Percentiles rank a stretch among this genome's conserved stretches.
Conservation (phyloP, 2,888 invertebrate species). For the Drosophila aldrichi region DNA sequence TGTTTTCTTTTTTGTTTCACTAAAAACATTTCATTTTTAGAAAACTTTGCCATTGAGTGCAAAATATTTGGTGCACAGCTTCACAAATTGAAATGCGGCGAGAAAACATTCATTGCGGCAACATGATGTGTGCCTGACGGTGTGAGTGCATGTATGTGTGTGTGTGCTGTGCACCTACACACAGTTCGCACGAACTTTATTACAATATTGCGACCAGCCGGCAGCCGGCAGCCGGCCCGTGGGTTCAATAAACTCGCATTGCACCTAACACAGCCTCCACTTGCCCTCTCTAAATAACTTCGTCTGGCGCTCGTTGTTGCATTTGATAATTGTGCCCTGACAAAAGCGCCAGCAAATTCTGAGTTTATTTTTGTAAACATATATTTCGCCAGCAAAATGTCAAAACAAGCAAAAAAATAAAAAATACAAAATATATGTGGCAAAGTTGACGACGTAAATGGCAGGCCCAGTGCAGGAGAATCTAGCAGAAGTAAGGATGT, state of each 20-base stretch:
- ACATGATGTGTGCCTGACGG: conserved; percentile 17
- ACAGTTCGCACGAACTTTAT: conserved; percentile 50
- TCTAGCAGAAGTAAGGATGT: background rate
- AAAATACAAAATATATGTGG: conserved; percentile 8
- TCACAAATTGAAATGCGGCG: conserved; percentile 52
- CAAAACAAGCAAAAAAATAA: conserved; percentile 25
- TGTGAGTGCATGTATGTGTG: conserved; percentile 14
- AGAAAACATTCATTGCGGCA: conserved; percentile 42
- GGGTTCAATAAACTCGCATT: conserved; percentile 70
- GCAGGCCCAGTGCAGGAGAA: background rate
- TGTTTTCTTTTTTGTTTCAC: background rate
- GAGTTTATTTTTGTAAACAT: conserved; percentile 63
- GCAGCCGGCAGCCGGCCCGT: conserved; percentile 21
- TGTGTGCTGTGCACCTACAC: conserved; percentile 43
- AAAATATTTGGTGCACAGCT: conserved; percentile 39
- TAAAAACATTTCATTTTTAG: conserved; percentile 48
- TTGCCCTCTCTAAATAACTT: conserved; percentile 16
- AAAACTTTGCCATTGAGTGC: conserved; percentile 57
- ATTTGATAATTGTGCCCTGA: conserved; percentile 71
- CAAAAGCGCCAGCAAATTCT: conserved; percentile 41
- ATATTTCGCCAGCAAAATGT: conserved; percentile 37
- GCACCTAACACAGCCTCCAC: conserved; percentile 20
- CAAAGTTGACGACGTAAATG: background rate
- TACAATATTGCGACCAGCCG: conserved; percentile 21
- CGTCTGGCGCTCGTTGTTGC: conserved; percentile 51